phyloP scores from a whole-genome alignment of 2,888 invertebrate species.

The Coecobrya sp. region DNA sequence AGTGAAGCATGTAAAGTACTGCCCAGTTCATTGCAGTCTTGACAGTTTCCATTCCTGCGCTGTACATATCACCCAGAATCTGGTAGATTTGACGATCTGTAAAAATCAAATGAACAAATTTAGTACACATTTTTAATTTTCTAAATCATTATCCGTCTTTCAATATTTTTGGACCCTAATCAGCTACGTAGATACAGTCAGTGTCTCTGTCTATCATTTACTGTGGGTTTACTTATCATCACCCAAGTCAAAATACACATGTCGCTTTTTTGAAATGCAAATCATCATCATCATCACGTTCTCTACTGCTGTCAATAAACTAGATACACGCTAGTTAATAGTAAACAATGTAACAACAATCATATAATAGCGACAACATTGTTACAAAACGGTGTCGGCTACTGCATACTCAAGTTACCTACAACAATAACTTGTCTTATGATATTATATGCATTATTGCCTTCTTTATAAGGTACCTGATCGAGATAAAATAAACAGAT shows the following conservation, averaged over 20 bases:
- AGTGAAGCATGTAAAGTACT: conserved; percentile 94
- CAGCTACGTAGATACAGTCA: background rate
- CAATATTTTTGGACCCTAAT: too few relatives aligned
- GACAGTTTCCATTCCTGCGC: conserved; percentile 97
- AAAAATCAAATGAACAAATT: conserved; percentile 84
- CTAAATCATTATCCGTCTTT: too few relatives aligned
- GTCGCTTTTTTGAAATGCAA: background rate
- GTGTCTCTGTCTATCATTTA: too few relatives aligned
- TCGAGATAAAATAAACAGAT: too few relatives aligned
- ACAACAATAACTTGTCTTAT: conserved; percentile 22
- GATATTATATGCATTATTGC: background rate
- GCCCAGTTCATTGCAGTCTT: conserved; percentile 96
- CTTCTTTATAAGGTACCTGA: conserved; percentile 68
- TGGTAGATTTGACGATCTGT: conserved; percentile 96
- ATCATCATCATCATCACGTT: too few relatives aligned
- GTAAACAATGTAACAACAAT: too few relatives aligned
- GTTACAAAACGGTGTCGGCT: conserved; percentile 81
- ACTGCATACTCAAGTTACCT: background rate
- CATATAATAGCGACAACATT: conserved; percentile 64
- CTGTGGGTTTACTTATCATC: too few relatives aligned
- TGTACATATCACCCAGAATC: conserved; percentile 96
- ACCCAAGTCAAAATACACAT: background rate
- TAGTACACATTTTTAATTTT: too few relatives aligned
- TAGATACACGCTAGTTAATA: too few relatives aligned
- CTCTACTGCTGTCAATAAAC: too few relatives aligned